These are phyloP conservation scores for Motacilla tschutschensis DNA, from an alignment of 2,113 vertebrate species.

Conservation along the genomic window DNA sequence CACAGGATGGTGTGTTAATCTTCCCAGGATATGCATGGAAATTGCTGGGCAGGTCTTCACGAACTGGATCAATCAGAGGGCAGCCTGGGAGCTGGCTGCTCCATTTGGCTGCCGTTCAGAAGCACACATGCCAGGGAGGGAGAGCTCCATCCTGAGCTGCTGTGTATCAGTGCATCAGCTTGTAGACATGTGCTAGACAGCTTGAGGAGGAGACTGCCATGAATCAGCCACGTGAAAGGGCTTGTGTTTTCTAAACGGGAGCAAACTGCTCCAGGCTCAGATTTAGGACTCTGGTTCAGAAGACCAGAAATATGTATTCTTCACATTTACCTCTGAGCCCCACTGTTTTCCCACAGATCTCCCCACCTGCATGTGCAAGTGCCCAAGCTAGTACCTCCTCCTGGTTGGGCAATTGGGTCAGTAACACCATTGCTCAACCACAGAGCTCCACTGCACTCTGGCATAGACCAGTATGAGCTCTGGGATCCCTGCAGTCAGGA, in stretches of 20 bases:
- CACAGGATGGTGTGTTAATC: background rate
- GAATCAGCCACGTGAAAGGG: constrained; percentile 13
- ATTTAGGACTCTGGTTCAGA: background rate
- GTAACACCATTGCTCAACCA: constrained; percentile 2
- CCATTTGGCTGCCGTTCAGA: background rate
- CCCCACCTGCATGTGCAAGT: background rate
- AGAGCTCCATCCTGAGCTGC: constrained; percentile 15
- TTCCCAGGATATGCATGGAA: background rate
- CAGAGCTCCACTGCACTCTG: background rate
- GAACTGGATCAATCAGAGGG: background rate
- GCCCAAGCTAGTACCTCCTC: background rate
- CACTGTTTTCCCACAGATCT: background rate
- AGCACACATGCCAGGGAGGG: background rate
- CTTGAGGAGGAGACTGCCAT: background rate
- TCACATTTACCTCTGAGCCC: background rate
- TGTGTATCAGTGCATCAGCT: background rate
- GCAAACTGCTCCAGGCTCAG: background rate
- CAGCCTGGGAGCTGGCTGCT: background rate
- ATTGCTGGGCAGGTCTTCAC: background rate
- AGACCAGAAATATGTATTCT: background rate
- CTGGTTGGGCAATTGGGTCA: constrained; percentile 28
- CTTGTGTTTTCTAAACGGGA: background rate
- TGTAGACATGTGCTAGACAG: constrained; percentile 25
- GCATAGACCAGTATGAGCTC: background rate
- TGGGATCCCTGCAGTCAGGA: background rate